Evolutionary conservation across 2,888 invertebrate genomes (phyloP), one percentile per base, ranked within the genome.

Genomic region (Conops quadrifasciatus): DNA sequence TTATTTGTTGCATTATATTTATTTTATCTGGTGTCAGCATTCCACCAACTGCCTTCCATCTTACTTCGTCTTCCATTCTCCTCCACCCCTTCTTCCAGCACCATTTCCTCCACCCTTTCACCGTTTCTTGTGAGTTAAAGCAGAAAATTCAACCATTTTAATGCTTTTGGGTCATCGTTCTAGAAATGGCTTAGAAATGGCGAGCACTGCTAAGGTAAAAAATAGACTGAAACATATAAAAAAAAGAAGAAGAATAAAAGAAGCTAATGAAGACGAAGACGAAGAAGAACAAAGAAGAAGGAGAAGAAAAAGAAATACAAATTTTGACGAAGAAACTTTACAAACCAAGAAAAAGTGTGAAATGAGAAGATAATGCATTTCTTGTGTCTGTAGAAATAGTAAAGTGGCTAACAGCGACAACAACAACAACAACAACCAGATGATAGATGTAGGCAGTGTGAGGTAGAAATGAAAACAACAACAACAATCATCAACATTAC

Each of bases 121-220:
- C 21, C 2, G 24, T 21, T 59, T 1, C 28, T 47, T 58, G 19
- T 30, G 59, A 67, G 59, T 67, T 59, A 59, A 67, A 47, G 59
- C 67, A 67, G 49, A 59, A 67, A 67, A 59, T 67, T 47, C 47
- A 47, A 59, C 59, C 45, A 59, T 59, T 59, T 67, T 28, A 21
- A 59, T 59, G 70, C 43, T 70, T 70, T 43, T 71, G 66, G 71
- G 65, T 71, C 71, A 71, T 71, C 64, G 71, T 71, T 65, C 71
- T 71, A 66, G 58, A 71, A 66, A 71, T 71, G 58, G 60, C 67
- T 47, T 15, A 71, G 51, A 56, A 13, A 16, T n/a, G 36, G n/a
- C 49, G 21, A 53, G 21, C 53, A 21, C 2, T 36, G 26, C 63
- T 28, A 30, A 13, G n/a, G 28, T 47, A 36, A 7, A 51, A 43